Evolutionary conservation across 2,888 invertebrate genomes (phyloP), one percentile per base, ranked within the genome.

Genomic region (Rhabditoides inermis): DNA sequence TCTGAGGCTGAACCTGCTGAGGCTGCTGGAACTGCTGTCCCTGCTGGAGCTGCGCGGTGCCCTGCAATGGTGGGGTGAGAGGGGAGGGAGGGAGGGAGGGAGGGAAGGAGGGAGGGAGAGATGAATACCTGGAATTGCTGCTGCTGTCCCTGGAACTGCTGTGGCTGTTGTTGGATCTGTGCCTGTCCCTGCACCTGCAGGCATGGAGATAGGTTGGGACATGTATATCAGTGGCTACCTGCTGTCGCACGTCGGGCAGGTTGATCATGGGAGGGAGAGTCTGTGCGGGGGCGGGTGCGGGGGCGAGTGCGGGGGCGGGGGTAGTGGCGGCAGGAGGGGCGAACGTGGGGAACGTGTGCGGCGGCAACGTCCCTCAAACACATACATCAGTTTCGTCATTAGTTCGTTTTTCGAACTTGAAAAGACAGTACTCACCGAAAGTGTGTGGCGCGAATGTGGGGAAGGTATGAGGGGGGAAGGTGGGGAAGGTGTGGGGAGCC

Each of bases 391-490:
- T n/a, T n/a, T n/a, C n/a, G n/a, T n/a, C n/a, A n/a, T n/a, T n/a
- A n/a, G n/a, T 40, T 22, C 22, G 25, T 40, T 40, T 40, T 40
- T 40, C 6, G 4, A 12, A 6, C 12, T 23, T 20, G 12, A 41
- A 41, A 41, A 41, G 15, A 26, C 7, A 22, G 7, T 41, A 41
- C 15, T 41, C 25, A n/a, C 20, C 35, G 18, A 32, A 49, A 42
- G 40, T 23, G 49, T 56, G 59, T 10, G 63, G 57, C n/a, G 61
- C 61, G 54, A 61, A 58, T n/a, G 59, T 59, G 54, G 60, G 56
- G 23, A 51, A 49, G 27, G 58, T 56, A 28, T 51, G 52, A 22
- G 61, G 55, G 25, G 60, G 57, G n/a, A 45, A 52, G 6, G 55
- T 41, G 10, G 55, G 54, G 10, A 63, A 56, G 12, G 60, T 55